phyloP scores from a whole-genome alignment of 2,797 vertebrate species.

The Champsocephalus esox region DNA sequence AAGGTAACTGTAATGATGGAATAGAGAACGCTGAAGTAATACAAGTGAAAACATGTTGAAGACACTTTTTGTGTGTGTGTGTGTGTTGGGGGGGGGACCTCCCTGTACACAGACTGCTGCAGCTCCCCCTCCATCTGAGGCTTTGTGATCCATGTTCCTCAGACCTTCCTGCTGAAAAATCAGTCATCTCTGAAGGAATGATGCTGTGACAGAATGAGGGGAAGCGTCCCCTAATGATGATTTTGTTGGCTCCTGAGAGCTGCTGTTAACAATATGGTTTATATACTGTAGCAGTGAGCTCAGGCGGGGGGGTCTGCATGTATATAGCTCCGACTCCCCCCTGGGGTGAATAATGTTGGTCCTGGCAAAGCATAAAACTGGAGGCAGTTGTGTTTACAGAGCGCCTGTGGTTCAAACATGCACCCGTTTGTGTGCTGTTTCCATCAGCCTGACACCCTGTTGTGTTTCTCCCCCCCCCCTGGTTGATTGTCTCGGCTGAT shows the following conservation, averaged over 20 bases:
- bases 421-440: constrained; percentile 46
- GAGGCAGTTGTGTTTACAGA: constrained; percentile 52
- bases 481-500: constrained; percentile 57
- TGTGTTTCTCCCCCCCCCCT: constrained; percentile 35
- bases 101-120: no score
- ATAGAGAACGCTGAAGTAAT: constrained; percentile 17
- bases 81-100: background rate
- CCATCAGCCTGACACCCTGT: constrained; percentile 60
- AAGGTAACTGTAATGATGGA: constrained; percentile 26
- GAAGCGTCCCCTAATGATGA: constrained; percentile 23
- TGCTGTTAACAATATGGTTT: constrained; percentile 24
- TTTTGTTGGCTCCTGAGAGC: constrained; percentile 19
- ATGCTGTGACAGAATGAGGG: constrained; percentile 27
- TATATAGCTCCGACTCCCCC: constrained; percentile 2
- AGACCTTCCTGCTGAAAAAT: constrained; percentile 60
- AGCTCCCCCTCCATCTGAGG: no score
- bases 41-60: constrained; percentile 49
- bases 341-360: constrained; percentile 29
- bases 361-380: constrained; percentile 50
- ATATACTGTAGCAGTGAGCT: constrained; percentile 27
- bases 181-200: constrained; percentile 26
- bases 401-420: constrained; percentile 31
- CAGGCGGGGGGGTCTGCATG: constrained; percentile 1
- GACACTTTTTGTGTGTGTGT: constrained; percentile 57
- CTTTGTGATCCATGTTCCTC: constrained; percentile 11